Evolutionary conservation across 1,140 invertebrate species (phyloP).

Genomic region (Pemphigus obesinymphae): DNA sequence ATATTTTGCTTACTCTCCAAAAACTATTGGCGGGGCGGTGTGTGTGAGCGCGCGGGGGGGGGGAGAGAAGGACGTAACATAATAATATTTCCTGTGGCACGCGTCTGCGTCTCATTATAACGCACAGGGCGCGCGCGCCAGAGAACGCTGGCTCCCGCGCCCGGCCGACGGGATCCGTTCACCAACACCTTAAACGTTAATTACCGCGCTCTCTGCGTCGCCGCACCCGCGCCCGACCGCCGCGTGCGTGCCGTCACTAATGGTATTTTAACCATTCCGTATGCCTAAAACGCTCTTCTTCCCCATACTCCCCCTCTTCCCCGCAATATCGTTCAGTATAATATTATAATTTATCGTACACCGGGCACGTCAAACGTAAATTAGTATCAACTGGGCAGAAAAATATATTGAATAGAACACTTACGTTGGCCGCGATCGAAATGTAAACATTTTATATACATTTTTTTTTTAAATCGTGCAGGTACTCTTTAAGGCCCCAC

Average conservation of each 20-base stretch:
- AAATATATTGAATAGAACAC: too few species aligned
- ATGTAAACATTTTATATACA: too few species aligned
- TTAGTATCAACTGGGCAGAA: too few species aligned
- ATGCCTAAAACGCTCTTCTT: neutral
- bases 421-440: too few species aligned
- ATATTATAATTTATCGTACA: too few species aligned
- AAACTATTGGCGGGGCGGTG: neutral
- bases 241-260: neutral
- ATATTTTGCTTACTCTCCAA: neutral
- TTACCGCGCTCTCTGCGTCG: neutral
- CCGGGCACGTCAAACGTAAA: too few species aligned
- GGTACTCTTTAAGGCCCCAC: too few species aligned
- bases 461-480: too few species aligned
- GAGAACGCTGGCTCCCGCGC: neutral
- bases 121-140: neutral
- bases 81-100: conserved; percentile 42
- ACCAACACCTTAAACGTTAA: conserved; percentile 15
- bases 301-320: neutral
- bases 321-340: too few species aligned
- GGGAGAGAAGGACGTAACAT: conserved; percentile 2
- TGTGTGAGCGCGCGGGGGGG: neutral
- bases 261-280: neutral
- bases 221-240: neutral
- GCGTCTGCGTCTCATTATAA: conserved; percentile 41
- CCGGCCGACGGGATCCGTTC: neutral